These are phyloP conservation scores for Hiodon tergisus DNA, from an alignment of 2,113 vertebrate species.

Conservation along the genomic window DNA sequence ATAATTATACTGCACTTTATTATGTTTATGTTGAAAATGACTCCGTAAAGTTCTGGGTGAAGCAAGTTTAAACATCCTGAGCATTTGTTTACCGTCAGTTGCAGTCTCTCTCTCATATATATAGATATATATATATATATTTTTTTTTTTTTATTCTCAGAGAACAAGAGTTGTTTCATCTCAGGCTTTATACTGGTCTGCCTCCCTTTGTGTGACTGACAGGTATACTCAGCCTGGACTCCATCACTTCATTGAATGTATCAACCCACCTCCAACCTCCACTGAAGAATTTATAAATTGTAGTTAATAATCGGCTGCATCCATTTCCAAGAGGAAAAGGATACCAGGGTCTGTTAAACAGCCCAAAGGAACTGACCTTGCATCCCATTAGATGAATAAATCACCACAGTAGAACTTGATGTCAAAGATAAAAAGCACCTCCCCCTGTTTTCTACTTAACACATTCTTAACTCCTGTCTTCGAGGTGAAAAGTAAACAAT, in stretches of 20 bases:
- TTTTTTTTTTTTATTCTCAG: background rate
- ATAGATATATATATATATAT: no score
- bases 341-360: constrained; percentile 79
- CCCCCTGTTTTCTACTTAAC: constrained; percentile 45
- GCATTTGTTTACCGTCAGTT: no score
- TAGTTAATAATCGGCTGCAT: constrained; percentile 81
- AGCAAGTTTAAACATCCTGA: no score
- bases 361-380: constrained; percentile 76
- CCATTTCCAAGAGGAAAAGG: constrained; percentile 75
- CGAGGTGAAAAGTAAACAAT: constrained; percentile 47
- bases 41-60: no score
- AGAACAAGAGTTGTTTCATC: constrained; percentile 33
- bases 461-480: constrained; percentile 41
- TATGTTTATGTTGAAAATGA: no score
- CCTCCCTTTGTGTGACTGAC: constrained; percentile 26
- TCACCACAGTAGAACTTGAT: constrained; percentile 40
- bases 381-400: constrained; percentile 63
- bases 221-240: constrained; percentile 48
- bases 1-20: no score
- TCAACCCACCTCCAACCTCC: constrained; percentile 67
- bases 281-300: constrained; percentile 82
- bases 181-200: constrained; percentile 37
- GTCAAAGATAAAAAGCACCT: constrained; percentile 56
- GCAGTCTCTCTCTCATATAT: no score
- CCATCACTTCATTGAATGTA: constrained; percentile 63